These are phyloP conservation scores for Sebastes cheni DNA, from an alignment of 2,797 vertebrate species.

Conservation along the genomic window DNA sequence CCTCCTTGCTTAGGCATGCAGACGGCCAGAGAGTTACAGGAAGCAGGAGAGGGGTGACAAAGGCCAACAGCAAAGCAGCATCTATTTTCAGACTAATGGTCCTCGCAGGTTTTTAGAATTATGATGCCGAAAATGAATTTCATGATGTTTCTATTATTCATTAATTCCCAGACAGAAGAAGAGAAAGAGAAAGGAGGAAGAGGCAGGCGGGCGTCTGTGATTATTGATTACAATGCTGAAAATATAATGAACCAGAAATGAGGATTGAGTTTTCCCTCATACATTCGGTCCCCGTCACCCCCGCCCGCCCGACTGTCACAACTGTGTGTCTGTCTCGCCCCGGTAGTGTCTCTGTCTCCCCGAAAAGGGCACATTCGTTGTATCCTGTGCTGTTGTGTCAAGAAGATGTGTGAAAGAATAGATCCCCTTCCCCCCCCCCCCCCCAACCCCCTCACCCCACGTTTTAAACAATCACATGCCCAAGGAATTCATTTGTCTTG, in stretches of 20 bases:
- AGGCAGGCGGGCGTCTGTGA: slow-evolving; percentile 35
- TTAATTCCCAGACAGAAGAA: slow-evolving; percentile 64
- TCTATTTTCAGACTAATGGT: slow-evolving; percentile 54
- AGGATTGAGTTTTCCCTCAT: slow-evolving; percentile 55
- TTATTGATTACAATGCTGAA: slow-evolving; percentile 79
- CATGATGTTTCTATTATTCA: slow-evolving; percentile 78
- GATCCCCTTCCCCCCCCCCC: slow-evolving; percentile 22
- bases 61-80: slow-evolving; percentile 53
- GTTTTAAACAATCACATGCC: slow-evolving; percentile 73
- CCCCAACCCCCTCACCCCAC: background rate
- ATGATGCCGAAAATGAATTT: slow-evolving; percentile 66
- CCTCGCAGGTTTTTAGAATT: slow-evolving; percentile 56
- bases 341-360: slow-evolving; percentile 45
- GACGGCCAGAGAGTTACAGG: slow-evolving; percentile 44
- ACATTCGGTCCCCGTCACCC: slow-evolving; percentile 9
- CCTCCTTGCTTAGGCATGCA: slow-evolving; percentile 66
- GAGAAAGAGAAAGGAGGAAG: slow-evolving; percentile 38
- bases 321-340: slow-evolving; percentile 47
- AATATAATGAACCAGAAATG: slow-evolving; percentile 70
- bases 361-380: slow-evolving; percentile 76
- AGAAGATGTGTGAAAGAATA: slow-evolving; percentile 63
- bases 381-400: slow-evolving; percentile 74
- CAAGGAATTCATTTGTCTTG: slow-evolving; percentile 82
- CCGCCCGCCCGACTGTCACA: slow-evolving; percentile 42
- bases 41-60: slow-evolving; percentile 53